A percentile compares a stretch with the other conserved stretches of the same genome.
phyloP scores from a whole-genome alignment of 1,140 invertebrate genomes.

The Polypedilum vanderplanki region DNA sequence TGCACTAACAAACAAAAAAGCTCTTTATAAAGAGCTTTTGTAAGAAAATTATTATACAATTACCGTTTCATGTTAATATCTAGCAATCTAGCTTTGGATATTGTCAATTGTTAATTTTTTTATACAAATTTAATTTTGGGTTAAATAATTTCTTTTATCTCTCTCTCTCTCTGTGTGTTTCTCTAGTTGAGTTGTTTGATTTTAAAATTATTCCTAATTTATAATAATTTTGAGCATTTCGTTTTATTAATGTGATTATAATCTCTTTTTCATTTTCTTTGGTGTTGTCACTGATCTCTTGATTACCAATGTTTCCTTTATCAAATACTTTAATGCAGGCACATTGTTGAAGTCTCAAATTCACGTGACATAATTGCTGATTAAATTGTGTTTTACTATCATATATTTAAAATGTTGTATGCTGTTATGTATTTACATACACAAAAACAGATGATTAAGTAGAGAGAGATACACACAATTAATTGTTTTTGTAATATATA shows the following conservation, averaged over 20 bases:
- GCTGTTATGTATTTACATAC: background rate
- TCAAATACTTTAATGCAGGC: background rate
- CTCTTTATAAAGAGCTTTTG: background rate
- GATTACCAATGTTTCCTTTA: conserved; percentile 3
- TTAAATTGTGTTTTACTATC: background rate
- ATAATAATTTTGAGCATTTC: background rate
- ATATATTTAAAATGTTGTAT: background rate
- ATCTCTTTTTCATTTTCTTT: background rate
- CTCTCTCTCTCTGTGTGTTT: too few species aligned
- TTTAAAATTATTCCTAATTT: too few species aligned
- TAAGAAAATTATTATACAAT: background rate
- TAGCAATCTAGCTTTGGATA: background rate
- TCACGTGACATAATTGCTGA: conserved; percentile 5
- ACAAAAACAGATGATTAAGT: background rate
- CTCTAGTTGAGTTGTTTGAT: too few species aligned
- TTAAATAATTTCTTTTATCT: background rate
- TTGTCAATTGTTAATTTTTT: conserved; percentile 24
- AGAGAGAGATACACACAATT: too few species aligned
- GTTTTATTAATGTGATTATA: background rate
- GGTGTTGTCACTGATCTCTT: background rate
- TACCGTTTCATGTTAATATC: conserved; percentile 25
- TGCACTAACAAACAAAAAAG: background rate
- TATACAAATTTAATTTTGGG: background rate
- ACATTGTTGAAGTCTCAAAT: background rate
- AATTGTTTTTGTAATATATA: too few species aligned